Percentiles rank a stretch among this genome's conserved stretches.
phyloP scores from a whole-genome alignment of 2,888 invertebrate species.

The Timema cristinae region DNA sequence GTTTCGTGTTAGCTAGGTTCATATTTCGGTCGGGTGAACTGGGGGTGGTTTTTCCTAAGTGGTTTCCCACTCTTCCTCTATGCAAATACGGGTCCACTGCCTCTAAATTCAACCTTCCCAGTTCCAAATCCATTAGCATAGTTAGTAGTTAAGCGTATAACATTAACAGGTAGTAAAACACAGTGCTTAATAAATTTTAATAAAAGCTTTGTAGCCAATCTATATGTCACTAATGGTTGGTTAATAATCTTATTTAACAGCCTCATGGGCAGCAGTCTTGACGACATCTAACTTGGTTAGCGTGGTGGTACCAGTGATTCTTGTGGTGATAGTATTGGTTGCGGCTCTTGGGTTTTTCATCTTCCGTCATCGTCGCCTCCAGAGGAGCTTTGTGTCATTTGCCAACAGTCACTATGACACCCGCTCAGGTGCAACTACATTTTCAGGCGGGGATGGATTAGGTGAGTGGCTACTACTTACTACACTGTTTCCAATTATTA shows the following conservation, averaged over 20 bases:
- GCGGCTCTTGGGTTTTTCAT: constrained; percentile 60
- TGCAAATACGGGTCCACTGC: no score
- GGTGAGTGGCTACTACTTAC: constrained; percentile 47
- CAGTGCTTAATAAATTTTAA: no score
- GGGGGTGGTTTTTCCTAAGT: no score
- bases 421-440: constrained; percentile 80
- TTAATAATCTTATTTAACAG: constrained; percentile 8
- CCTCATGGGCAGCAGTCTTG: constrained; percentile 31
- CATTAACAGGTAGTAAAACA: no score
- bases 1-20: no score
- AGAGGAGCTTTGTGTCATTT: constrained; percentile 75
- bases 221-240: background rate
- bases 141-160: no score
- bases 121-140: no score
- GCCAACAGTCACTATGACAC: constrained; percentile 83
- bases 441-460: constrained; percentile 64
- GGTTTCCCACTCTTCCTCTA: no score
- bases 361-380: constrained; percentile 66
- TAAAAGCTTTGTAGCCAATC: no score
- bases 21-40: no score
- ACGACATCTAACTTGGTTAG: constrained; percentile 41
- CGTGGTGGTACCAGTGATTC: constrained; percentile 53
- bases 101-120: no score
- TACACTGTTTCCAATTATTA: background rate
- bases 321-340: constrained; percentile 53